A percentile compares a stretch with the other conserved stretches of the same genome.
Conservation (phyloP, 1,140 invertebrate species). For the Cotesia glomerata region DNA sequence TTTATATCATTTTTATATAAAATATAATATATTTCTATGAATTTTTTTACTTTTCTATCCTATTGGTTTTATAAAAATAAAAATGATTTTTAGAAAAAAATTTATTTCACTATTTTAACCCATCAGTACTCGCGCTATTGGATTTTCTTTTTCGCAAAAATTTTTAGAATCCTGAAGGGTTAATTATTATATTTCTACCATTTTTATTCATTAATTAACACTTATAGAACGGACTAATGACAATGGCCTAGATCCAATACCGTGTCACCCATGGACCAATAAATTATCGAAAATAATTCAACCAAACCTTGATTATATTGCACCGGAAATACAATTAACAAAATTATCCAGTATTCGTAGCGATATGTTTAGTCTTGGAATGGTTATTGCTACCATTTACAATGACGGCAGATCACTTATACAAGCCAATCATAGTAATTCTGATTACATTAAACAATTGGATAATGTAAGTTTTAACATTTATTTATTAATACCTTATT, state of each 20-base stretch:
- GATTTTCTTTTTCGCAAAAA: too few species aligned
- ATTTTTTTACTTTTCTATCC: too few species aligned
- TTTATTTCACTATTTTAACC: too few species aligned
- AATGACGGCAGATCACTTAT: conserved; percentile 87
- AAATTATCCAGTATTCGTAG: conserved; percentile 84
- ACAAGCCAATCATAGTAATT: conserved; percentile 85
- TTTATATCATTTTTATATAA: background rate
- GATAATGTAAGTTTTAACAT: conserved; percentile 76
- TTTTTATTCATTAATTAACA: background rate
- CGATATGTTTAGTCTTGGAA: conserved; percentile 95
- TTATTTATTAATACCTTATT: background rate
- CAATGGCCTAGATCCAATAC: conserved; percentile 73
- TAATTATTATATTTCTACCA: background rate
- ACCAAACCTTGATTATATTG: conserved; percentile 90
- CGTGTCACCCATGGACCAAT: conserved; percentile 84
- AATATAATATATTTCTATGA: background rate
- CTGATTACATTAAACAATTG: conserved; percentile 87
- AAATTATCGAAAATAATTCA: conserved; percentile 90
- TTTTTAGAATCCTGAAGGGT: too few species aligned
- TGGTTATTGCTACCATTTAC: conserved; percentile 90
- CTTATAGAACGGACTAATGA: conserved; percentile 74
- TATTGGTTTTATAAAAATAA: background rate
- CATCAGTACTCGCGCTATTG: too few species aligned
- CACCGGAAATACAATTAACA: conserved; percentile 86
- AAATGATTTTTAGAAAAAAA: background rate